Evolutionary conservation across 2,797 vertebrate species (phyloP).

Genomic region (Smutsia gigantea): DNA sequence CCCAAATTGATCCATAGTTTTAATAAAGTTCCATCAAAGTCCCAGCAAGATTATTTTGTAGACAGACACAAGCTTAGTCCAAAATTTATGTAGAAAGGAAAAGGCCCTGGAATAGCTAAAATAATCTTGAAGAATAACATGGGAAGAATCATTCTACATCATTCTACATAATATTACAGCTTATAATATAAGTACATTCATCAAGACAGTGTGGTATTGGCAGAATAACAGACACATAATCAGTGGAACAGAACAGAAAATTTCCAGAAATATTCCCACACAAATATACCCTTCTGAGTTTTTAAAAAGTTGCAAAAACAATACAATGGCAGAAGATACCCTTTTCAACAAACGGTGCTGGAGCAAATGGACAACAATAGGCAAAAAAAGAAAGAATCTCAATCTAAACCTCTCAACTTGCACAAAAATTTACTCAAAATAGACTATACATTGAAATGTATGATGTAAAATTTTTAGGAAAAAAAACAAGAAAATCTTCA

Average conservation of each 20-base stretch:
- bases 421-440: background rate
- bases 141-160: background rate
- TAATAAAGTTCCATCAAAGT: slow-evolving; percentile 23
- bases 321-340: background rate
- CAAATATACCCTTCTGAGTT: background rate
- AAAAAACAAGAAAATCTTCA: background rate
- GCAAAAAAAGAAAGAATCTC: background rate
- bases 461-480: background rate
- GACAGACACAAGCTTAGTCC: background rate
- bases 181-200: background rate
- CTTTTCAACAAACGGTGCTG: background rate
- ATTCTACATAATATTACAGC: background rate
- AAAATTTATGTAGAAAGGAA: slow-evolving; percentile 5
- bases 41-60: background rate
- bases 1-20: background rate
- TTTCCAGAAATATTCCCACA: background rate
- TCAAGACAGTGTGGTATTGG: background rate
- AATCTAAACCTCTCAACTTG: background rate
- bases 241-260: background rate
- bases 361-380: background rate
- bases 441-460: background rate
- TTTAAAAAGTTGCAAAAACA: background rate
- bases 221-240: background rate
- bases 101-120: background rate
- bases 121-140: background rate